Conservation (phyloP, 2,888 invertebrate genomes). For the Linnaemya vulpina region DNA sequence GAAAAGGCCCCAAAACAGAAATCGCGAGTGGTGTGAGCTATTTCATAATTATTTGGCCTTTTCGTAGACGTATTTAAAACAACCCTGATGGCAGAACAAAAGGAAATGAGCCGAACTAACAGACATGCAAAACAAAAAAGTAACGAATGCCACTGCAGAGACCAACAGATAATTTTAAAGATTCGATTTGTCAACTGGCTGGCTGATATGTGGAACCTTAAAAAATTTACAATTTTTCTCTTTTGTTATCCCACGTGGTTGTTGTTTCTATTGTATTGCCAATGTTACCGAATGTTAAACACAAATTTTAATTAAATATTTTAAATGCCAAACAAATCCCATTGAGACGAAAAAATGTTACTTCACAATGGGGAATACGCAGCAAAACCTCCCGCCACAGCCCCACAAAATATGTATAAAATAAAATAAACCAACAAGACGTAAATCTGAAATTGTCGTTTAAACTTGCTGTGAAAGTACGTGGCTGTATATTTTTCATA, state of each 20-base stretch:
- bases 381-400: slow-evolving; percentile 6
- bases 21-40: slow-evolving; percentile 33
- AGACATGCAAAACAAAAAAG: slow-evolving; percentile 29
- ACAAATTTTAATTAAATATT: slow-evolving; percentile 73
- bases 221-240: slow-evolving; percentile 44
- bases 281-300: slow-evolving; percentile 68
- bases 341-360: slow-evolving; percentile 41
- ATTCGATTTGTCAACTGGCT: slow-evolving; percentile 7
- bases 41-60: slow-evolving; percentile 27
- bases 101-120: not conserved
- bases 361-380: slow-evolving; percentile 52
- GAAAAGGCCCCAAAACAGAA: slow-evolving; percentile 40
- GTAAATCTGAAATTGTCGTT: slow-evolving; percentile 32
- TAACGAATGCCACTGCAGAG: not conserved
- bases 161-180: slow-evolving; percentile 23
- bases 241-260: not conserved
- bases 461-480: slow-evolving; percentile 15
- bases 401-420: slow-evolving; percentile 2
- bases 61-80: slow-evolving; percentile 25
- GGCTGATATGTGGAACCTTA: slow-evolving; percentile 47
- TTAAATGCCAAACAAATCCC: slow-evolving; percentile 67
- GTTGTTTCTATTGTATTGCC: slow-evolving; percentile 51
- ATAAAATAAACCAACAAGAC: not conserved
- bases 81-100: slow-evolving; percentile 29
- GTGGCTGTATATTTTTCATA: slow-evolving; percentile 30